Evolutionary conservation across 2,888 invertebrate species (phyloP).

Genomic region (Xestobium rufovillosum): DNA sequence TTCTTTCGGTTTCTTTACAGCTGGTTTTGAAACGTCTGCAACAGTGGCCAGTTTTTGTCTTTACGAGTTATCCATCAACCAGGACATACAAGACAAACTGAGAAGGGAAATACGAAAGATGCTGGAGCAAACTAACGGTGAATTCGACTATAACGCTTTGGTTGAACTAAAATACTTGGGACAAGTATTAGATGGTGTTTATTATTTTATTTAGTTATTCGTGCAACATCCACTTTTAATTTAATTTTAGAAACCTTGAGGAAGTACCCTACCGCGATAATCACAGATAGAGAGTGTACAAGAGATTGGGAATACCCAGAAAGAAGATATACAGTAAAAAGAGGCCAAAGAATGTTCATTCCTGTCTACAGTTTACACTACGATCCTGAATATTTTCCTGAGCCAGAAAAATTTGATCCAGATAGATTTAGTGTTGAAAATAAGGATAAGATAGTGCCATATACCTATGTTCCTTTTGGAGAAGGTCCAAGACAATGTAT

Average conservation of each 20-base stretch:
- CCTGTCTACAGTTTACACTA: slow-evolving; percentile 36
- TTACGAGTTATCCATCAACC: slow-evolving; percentile 40
- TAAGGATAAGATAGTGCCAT: too few species aligned
- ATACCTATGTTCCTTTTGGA: too few species aligned
- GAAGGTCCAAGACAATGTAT: too few species aligned
- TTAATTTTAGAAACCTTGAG: slow-evolving; percentile 34
- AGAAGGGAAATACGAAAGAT: slow-evolving; percentile 37
- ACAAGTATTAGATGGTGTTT: slow-evolving; percentile 38
- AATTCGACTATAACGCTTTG: slow-evolving; percentile 40
- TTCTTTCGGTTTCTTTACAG: slow-evolving; percentile 42
- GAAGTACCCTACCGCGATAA: slow-evolving; percentile 31
- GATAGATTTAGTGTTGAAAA: too few species aligned
- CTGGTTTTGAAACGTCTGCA: slow-evolving; percentile 46
- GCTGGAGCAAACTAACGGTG: slow-evolving; percentile 31
- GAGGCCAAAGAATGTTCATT: slow-evolving; percentile 25
- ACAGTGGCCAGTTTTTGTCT: slow-evolving; percentile 38
- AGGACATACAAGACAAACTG: slow-evolving; percentile 41
- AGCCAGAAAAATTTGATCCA: slow-evolving; percentile 56
- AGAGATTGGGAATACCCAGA: slow-evolving; percentile 29
- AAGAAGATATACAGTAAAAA: slow-evolving; percentile 25
- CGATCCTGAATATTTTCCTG: too few species aligned
- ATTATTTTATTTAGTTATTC: too few species aligned
- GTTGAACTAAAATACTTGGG: slow-evolving; percentile 44
- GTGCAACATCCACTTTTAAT: too few species aligned
- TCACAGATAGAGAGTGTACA: slow-evolving; percentile 25